Evolutionary conservation across 2,888 invertebrate species (phyloP).

Genomic region (Drosophila emarginata): DNA sequence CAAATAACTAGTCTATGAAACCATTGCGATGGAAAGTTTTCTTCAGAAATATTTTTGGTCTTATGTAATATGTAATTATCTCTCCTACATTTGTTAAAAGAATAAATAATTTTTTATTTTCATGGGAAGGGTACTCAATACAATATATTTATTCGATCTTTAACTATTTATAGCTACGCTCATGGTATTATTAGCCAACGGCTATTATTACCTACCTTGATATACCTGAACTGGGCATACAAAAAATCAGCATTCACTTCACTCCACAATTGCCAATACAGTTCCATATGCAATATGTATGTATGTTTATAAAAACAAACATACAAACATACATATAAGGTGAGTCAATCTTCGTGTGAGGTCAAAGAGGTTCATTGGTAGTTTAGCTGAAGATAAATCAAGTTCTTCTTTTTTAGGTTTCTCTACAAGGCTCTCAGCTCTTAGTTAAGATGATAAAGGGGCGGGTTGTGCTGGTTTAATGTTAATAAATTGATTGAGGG

Average conservation of each 20-base stretch:
- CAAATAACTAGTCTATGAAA: too few relatives aligned
- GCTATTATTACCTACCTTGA: conserved; percentile 9
- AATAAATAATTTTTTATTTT: too few relatives aligned
- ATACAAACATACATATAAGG: conserved; percentile 1
- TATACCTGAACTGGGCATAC: background rate
- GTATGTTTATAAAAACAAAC: background rate
- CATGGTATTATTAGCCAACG: background rate
- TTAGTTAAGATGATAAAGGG: conserved; percentile 1
- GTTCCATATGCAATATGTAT: background rate
- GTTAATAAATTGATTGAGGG: conserved; percentile 57
- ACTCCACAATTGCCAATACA: conserved; percentile 6
- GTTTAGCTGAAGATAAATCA: background rate
- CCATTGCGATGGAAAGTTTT: too few relatives aligned
- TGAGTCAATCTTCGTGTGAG: conserved; percentile 6
- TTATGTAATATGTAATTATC: too few relatives aligned
- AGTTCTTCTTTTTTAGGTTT: background rate
- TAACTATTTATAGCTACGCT: background rate
- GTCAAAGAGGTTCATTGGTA: conserved; percentile 1
- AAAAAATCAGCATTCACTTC: background rate
- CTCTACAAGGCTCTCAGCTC: background rate
- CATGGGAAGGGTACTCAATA: too few relatives aligned
- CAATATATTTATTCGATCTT: background rate
- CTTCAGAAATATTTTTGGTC: too few relatives aligned
- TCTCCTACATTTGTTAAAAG: too few relatives aligned
- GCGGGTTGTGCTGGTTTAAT: conserved; percentile 16